Evolutionary conservation across 1,140 invertebrate species (phyloP), one percentile per base, ranked within the genome.

Genomic region (honey bee (Apis mellifera)): DNA sequence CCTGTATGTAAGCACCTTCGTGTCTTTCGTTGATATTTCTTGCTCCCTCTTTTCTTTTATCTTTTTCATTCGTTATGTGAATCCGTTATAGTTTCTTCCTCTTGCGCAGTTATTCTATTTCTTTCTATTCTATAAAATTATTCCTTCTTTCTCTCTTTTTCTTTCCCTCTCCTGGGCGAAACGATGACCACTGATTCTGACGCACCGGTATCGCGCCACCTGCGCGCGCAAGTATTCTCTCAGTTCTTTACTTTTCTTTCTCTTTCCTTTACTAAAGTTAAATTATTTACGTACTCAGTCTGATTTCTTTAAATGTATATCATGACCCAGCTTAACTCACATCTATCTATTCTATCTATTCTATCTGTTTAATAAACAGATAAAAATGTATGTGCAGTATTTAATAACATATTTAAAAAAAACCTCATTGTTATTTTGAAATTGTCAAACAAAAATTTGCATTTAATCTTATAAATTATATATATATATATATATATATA

Each of bases 121-220:
- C 80, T 23, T 70, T 86, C 42, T 59, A 19, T 50, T 57, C 15
- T 55, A 48, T 55, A 55, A 32, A 60, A 72, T 26, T 26, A 2
- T 42, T 57, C 62, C n/a, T 13, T 62, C 79, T 50, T 59, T 82
- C 83, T 80, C 69, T 65, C 69, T 87, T 74, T 80, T 62, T 64
- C 81, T 50, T 64, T 60, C 72, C 54, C 85, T 89, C 84, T 87
- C 88, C 90, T 89, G 90, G 89, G 86, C 86, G 84, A 90, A 82
- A 91, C 86, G 73, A 80, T 60, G 81, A 86, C 83, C 87, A 89
- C 83, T 84, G 89, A 90, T 90, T 91, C 91, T 93, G 92, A 92
- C 92, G 92, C 91, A 92, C 90, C 89, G 86, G 92, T 88, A 92
- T 93, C 92, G 92, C 92, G 92, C 92, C 92, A 93, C 92, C 90